A percentile compares a stretch with the other conserved stretches of the same genome.
Conservation (phyloP, 2,888 invertebrate genomes). For the Erebia epiphron region DNA sequence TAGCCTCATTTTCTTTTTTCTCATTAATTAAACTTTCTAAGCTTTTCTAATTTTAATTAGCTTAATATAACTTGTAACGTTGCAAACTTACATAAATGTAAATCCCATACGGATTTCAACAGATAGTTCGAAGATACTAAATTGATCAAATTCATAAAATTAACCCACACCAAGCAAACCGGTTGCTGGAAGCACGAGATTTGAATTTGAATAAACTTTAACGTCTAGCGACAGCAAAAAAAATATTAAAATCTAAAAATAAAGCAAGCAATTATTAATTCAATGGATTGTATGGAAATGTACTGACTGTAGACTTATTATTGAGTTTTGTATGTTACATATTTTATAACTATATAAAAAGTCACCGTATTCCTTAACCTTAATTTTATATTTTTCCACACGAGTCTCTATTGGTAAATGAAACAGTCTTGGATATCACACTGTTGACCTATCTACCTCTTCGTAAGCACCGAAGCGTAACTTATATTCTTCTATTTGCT, state of each 20-base stretch:
- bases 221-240: conserved; percentile 24
- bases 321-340: too few relatives aligned
- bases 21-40: neutral
- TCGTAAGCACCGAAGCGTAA: too few relatives aligned
- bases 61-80: neutral
- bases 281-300: too few relatives aligned
- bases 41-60: neutral
- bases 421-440: too few relatives aligned
- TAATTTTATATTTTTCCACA: too few relatives aligned
- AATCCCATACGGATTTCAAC: conserved; percentile 9
- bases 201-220: conserved; percentile 30
- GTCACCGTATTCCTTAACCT: too few relatives aligned
- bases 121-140: conserved; percentile 14
- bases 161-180: conserved; percentile 25
- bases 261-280: too few relatives aligned
- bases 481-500: too few relatives aligned
- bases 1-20: neutral
- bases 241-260: neutral
- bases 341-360: too few relatives aligned
- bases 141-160: conserved; percentile 23
- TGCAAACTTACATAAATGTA: neutral
- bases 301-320: too few relatives aligned
- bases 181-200: conserved; percentile 23
- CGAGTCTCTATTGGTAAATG: too few relatives aligned
- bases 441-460: too few relatives aligned